phyloP scores from a whole-genome alignment of 2,888 invertebrate genomes.

The Rhynchonema sp. region DNA sequence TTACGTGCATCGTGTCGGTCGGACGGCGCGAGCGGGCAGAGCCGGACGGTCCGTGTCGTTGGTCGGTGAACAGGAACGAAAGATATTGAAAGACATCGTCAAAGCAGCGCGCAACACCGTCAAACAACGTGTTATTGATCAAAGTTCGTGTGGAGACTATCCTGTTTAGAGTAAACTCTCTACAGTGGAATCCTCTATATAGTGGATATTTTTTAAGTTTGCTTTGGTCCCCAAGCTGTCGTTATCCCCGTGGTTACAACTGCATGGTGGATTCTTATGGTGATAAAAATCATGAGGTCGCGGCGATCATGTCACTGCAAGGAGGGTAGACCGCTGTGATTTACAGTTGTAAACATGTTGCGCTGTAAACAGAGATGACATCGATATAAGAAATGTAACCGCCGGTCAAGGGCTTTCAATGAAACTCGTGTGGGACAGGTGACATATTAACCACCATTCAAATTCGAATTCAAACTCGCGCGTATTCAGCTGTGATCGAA shows the following conservation, averaged over 20 bases:
- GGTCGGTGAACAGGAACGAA: constrained; percentile 76
- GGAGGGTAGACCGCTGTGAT: no score
- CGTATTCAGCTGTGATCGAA: constrained; percentile 63
- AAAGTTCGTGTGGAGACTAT: no score
- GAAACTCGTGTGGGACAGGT: no score
- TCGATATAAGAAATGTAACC: no score
- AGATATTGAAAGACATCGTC: constrained; percentile 72
- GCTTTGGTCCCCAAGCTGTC: neutral
- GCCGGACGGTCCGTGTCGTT: constrained; percentile 56
- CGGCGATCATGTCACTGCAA: no score
- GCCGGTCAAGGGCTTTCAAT: no score
- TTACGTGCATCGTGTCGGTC: constrained; percentile 84
- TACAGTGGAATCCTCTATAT: neutral
- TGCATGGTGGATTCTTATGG: neutral
- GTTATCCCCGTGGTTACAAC: neutral
- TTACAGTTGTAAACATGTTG: no score
- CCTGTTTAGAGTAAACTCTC: neutral
- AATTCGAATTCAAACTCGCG: no score
- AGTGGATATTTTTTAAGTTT: neutral
- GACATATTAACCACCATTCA: no score
- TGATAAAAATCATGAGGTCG: no score
- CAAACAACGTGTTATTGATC: constrained; percentile 64
- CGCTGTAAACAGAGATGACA: no score
- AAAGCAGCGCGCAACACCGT: constrained; percentile 63
- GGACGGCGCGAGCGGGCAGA: constrained; percentile 84